Conservation (phyloP, 2,113 vertebrate genomes). For the Nothoprocta pentlandii region DNA sequence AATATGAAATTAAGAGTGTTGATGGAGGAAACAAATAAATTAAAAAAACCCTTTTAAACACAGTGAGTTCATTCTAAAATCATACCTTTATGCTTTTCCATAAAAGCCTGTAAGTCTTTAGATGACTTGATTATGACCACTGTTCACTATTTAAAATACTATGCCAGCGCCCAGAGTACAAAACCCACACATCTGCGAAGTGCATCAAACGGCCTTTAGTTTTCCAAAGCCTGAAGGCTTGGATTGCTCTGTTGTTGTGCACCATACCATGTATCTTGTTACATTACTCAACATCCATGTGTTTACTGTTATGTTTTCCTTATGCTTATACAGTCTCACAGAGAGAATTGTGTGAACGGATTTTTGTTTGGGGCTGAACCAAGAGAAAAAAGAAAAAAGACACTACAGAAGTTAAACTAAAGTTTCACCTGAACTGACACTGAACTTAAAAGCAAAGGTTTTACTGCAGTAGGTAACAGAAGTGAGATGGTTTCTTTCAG, state of each 20-base stretch:
- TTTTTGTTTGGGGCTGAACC: not conserved
- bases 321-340: not conserved
- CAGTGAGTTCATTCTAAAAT: not conserved
- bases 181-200: not conserved
- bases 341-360: not conserved
- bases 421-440: not conserved
- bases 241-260: not conserved
- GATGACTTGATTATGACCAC: not conserved
- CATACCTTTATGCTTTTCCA: not conserved
- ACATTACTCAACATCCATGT: not conserved
- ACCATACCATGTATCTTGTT: not conserved
- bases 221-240: not conserved
- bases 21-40: not conserved
- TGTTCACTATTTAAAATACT: conserved; percentile 16
- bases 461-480: not conserved
- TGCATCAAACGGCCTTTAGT: not conserved
- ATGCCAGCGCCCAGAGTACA: not conserved
- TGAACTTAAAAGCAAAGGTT: not conserved
- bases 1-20: not conserved
- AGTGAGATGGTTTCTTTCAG: not conserved
- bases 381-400: not conserved
- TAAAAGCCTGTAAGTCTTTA: not conserved
- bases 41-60: not conserved
- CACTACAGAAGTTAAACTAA: not conserved
- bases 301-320: not conserved